Percentiles rank a stretch among this genome's conserved stretches.
These are phyloP conservation scores for Cathartes aura DNA, from an alignment of 2,113 vertebrate species.

Conservation along the genomic window DNA sequence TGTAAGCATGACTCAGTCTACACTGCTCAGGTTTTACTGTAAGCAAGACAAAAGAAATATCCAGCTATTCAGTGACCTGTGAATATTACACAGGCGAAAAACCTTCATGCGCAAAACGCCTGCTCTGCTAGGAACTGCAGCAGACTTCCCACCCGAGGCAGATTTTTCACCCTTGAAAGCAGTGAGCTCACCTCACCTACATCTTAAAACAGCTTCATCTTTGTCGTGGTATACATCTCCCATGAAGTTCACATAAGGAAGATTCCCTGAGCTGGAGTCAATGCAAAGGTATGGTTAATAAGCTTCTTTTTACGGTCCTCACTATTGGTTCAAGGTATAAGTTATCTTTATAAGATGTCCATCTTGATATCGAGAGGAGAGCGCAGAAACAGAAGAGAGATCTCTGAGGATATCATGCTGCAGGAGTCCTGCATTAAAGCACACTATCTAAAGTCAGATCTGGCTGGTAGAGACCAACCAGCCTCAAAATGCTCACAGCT, in stretches of 20 bases:
- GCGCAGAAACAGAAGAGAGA: background rate
- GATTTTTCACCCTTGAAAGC: background rate
- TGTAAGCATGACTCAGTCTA: background rate
- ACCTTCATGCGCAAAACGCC: accelerated
- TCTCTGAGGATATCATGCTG: background rate
- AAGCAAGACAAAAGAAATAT: background rate
- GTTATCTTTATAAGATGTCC: background rate
- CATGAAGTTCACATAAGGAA: background rate
- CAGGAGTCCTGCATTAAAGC: background rate
- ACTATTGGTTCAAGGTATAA: background rate
- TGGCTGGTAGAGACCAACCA: background rate
- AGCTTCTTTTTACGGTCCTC: background rate
- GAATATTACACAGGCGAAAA: background rate
- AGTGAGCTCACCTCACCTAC: background rate
- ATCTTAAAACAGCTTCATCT: background rate
- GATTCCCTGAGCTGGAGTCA: background rate
- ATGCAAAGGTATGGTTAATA: background rate
- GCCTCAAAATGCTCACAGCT: background rate
- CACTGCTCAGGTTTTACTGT: background rate
- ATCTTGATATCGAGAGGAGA: background rate
- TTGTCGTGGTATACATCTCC: background rate
- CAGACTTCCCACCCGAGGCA: background rate
- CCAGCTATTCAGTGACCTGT: background rate
- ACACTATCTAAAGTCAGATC: background rate
- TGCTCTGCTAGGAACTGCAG: background rate